phyloP scores from a whole-genome alignment of 2,888 invertebrate species.

The Spodoptera littoralis region DNA sequence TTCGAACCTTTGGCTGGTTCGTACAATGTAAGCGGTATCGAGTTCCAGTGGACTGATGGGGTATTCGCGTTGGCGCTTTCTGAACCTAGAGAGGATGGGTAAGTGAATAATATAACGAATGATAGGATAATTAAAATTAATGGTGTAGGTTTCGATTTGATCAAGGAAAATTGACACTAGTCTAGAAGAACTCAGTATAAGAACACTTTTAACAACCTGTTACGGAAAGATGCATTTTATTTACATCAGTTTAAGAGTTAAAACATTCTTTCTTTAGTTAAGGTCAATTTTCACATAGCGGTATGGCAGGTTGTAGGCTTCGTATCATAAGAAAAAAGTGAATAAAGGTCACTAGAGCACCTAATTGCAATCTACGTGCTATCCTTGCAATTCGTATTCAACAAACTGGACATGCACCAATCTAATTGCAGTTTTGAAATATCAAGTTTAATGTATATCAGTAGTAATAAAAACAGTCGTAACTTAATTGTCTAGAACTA shows the following conservation, averaged over 20 bases:
- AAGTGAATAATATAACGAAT: constrained; percentile 47
- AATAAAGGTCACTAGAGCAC: constrained; percentile 2
- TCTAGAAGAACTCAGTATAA: too few relatives aligned
- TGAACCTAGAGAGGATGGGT: constrained; percentile 88
- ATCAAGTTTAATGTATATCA: background rate
- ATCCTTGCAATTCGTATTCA: constrained; percentile 26
- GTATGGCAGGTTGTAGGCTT: constrained; percentile 4
- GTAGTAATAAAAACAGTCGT: background rate
- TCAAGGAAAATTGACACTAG: too few relatives aligned
- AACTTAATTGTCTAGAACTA: background rate
- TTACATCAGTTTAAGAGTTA: too few relatives aligned
- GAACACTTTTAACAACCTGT: too few relatives aligned
- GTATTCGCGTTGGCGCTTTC: constrained; percentile 93
- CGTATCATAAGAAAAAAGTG: background rate
- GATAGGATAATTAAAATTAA: too few relatives aligned
- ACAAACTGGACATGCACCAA: background rate
- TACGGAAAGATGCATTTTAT: too few relatives aligned
- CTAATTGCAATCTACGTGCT: constrained; percentile 1
- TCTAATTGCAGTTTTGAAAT: background rate
- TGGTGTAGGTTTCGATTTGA: too few relatives aligned
- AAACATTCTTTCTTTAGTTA: too few relatives aligned
- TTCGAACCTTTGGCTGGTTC: constrained; percentile 94
- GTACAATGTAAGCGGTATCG: constrained; percentile 93
- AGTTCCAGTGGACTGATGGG: constrained; percentile 96
- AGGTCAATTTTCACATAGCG: background rate